These are phyloP conservation scores for Cliona cf. orientalis DNA, from an alignment of 37 sponge, comb jelly and placozoan genomes.

Conservation along the genomic window DNA sequence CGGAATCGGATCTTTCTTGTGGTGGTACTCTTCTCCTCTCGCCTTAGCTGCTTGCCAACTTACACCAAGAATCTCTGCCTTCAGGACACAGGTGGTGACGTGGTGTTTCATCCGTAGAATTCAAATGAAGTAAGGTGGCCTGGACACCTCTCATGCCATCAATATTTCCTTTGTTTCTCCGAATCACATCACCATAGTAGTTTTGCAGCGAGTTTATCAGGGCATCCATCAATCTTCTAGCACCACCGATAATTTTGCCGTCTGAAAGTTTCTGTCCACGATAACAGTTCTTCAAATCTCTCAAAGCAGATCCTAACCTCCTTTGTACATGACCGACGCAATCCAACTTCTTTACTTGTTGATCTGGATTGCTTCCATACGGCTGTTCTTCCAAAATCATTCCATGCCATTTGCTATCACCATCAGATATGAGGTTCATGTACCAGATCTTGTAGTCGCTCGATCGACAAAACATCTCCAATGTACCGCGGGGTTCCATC, in stretches of 20 bases:
- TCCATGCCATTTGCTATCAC: slow-evolving; percentile 15
- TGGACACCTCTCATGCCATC: slow-evolving; percentile 28
- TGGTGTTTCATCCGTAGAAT: slow-evolving; percentile 26
- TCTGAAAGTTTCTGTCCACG: slow-evolving; percentile 2
- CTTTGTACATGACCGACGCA: slow-evolving; percentile 50
- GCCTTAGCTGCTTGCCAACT: slow-evolving; percentile 29
- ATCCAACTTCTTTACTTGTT: slow-evolving; percentile 17
- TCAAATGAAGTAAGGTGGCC: slow-evolving; percentile 21
- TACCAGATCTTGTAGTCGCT: background rate
- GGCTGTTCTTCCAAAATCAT: slow-evolving; percentile 8
- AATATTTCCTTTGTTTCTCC: slow-evolving; percentile 13
- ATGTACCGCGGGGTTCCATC: slow-evolving; percentile 23
- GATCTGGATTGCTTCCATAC: slow-evolving; percentile 16
- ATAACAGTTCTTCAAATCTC: slow-evolving; percentile 11
- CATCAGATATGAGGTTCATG: slow-evolving; percentile 12
- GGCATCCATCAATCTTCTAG: slow-evolving; percentile 25
- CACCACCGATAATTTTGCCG: slow-evolving; percentile 31
- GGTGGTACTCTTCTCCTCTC: background rate
- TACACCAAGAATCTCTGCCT: slow-evolving; percentile 36
- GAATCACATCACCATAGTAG: slow-evolving; percentile 41
- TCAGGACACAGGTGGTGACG: slow-evolving; percentile 27
- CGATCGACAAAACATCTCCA: background rate
- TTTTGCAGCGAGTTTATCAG: slow-evolving; percentile 33
- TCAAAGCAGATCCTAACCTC: slow-evolving; percentile 19
- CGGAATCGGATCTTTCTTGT: slow-evolving; percentile 16